A percentile compares a stretch with the other conserved stretches of the same genome.
Evolutionary conservation across 2,888 invertebrate species (phyloP).

Genomic region (Trichacis sp.): DNA sequence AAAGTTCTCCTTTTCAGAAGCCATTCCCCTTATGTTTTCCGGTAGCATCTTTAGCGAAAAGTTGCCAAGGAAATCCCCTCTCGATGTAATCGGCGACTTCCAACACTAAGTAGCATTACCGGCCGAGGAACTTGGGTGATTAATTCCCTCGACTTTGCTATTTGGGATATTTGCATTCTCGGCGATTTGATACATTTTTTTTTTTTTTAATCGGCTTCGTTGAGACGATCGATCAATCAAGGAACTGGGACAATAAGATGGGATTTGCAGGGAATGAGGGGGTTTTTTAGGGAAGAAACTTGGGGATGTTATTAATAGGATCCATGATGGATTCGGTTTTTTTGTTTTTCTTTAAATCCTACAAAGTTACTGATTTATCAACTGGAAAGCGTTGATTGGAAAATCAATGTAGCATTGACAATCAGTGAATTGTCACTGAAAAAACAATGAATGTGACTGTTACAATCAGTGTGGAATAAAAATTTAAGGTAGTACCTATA

Average conservation of each 20-base stretch:
- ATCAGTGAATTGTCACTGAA: no score
- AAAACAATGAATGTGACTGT: no score
- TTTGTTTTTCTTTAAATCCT: no score
- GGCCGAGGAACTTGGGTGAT: not conserved
- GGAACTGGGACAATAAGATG: not conserved
- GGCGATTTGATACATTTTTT: no score
- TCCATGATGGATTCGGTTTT: conserved; percentile 2
- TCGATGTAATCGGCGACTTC: not conserved
- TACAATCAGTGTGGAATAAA: no score
- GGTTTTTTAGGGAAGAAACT: not conserved
- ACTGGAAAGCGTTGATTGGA: no score
- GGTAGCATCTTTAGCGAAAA: not conserved
- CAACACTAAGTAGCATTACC: not conserved
- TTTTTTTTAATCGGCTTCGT: not conserved
- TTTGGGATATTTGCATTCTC: not conserved
- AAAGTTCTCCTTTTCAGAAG: not conserved
- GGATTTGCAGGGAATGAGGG: not conserved
- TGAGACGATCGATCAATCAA: not conserved
- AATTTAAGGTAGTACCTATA: no score
- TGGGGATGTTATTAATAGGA: not conserved
- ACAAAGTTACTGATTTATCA: no score
- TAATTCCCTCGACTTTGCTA: not conserved
- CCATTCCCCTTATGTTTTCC: not conserved
- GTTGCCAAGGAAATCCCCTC: not conserved
- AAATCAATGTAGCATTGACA: no score